These are phyloP conservation scores for Minunthozetes semirufus DNA, from an alignment of 2,888 invertebrate genomes.

Conservation along the genomic window DNA sequence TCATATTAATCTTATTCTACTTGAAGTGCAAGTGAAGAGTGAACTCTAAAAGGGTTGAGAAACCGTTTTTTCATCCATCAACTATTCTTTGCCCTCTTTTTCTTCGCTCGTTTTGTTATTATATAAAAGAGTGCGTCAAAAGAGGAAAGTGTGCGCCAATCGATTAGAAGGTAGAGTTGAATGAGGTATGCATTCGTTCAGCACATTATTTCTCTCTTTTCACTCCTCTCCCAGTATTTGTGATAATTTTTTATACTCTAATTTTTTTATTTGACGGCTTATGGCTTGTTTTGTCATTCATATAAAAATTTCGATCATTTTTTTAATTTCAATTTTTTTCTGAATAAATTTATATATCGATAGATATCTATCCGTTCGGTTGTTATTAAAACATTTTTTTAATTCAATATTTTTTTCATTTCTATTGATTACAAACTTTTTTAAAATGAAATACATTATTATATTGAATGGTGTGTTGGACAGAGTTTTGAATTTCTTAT, in stretches of 20 bases:
- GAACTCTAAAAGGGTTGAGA: constrained; percentile 16
- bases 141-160: constrained; percentile 26
- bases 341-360: too few species aligned
- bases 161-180: constrained; percentile 28
- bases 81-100: neutral
- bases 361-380: too few species aligned
- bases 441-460: neutral
- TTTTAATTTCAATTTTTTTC: too few species aligned
- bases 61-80: neutral
- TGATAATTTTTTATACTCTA: neutral
- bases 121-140: constrained; percentile 21
- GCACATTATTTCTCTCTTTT: neutral
- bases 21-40: neutral
- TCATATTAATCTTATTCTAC: constrained; percentile 11
- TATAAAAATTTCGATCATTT: too few species aligned
- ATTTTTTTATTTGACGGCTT: too few species aligned
- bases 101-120: neutral
- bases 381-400: too few species aligned
- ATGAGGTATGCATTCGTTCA: neutral
- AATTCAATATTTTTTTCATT: neutral
- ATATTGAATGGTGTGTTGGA: neutral
- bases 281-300: too few species aligned
- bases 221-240: neutral
- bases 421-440: neutral
- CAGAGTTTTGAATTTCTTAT: constrained; percentile 11